Percentiles rank a stretch among this genome's conserved stretches.
Conservation (phyloP, 2,888 invertebrate species). For the Pristionchus maxplancki region DNA sequence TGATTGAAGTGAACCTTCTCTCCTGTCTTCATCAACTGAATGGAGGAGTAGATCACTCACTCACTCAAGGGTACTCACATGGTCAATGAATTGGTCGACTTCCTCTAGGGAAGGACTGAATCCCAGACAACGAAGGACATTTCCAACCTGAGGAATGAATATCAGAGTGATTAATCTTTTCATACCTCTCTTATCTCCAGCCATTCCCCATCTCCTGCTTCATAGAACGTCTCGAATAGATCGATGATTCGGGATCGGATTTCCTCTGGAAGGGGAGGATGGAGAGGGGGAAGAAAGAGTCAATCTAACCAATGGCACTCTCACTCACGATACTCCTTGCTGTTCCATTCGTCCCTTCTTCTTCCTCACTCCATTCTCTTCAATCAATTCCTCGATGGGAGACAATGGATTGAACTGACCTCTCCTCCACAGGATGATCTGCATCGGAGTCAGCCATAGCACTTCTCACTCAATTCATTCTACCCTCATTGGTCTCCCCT, state of each 20-base stretch:
- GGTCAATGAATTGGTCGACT: slow-evolving; percentile 33
- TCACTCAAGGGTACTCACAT: neutral
- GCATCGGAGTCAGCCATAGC: slow-evolving; percentile 11
- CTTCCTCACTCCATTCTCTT: slow-evolving; percentile 38
- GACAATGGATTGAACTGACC: neutral
- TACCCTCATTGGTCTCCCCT: neutral
- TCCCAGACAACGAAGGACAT: slow-evolving; percentile 43
- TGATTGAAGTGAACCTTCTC: slow-evolving; percentile 49
- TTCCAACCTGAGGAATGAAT: neutral
- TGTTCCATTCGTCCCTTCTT: neutral
- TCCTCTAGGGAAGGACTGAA: slow-evolving; percentile 39
- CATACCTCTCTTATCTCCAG: slow-evolving; percentile 40
- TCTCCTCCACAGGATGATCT: neutral
- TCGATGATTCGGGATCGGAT: slow-evolving; percentile 18
- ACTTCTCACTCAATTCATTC: neutral
- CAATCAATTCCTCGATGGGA: neutral
- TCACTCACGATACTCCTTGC: slow-evolving; percentile 41
- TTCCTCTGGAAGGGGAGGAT: slow-evolving; percentile 26
- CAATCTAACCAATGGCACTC: slow-evolving; percentile 7
- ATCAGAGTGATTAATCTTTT: neutral
- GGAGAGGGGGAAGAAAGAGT: neutral
- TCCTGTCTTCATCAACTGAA: slow-evolving; percentile 41
- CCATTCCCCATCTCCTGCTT: slow-evolving; percentile 48
- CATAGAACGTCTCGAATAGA: slow-evolving; percentile 45
- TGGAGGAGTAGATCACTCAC: neutral